Evolutionary conservation across 2,888 invertebrate species (phyloP).

Genomic region (Strigamia crassipes): DNA sequence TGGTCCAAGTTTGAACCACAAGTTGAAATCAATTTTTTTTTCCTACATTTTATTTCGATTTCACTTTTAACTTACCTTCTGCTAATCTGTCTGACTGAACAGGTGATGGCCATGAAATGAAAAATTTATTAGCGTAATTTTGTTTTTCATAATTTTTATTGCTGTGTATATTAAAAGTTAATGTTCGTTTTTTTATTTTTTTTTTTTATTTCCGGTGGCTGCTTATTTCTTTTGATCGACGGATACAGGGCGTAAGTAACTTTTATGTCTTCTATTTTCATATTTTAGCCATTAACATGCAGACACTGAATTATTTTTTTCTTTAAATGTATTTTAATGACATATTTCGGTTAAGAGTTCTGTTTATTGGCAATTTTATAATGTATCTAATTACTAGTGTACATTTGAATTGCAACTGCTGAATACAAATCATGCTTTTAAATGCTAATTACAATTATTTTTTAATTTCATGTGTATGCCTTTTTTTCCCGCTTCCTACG

Average conservation of each 20-base stretch:
- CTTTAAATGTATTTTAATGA: background rate
- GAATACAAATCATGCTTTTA: background rate
- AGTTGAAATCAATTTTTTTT: background rate
- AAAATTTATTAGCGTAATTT: background rate
- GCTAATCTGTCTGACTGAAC: background rate
- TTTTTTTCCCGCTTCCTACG: background rate
- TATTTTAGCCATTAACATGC: background rate
- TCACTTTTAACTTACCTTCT: no score
- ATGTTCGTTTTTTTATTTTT: background rate
- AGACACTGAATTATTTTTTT: background rate
- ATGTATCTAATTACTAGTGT: background rate
- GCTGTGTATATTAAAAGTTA: background rate
- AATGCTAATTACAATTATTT: background rate
- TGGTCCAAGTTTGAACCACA: background rate
- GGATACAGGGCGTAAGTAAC: slow-evolving; percentile 15
- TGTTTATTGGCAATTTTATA: background rate
- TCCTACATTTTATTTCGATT: background rate
- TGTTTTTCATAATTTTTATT: background rate
- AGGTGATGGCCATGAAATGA: background rate
- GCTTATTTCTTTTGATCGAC: background rate
- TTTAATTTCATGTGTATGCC: background rate
- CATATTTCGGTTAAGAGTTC: background rate
- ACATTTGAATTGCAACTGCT: background rate
- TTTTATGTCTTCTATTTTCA: background rate
- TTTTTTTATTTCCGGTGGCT: background rate